Evolutionary conservation across 2,113 vertebrate genomes (phyloP), one percentile per base, ranked within the genome.

Genomic region (Redunca redunca): DNA sequence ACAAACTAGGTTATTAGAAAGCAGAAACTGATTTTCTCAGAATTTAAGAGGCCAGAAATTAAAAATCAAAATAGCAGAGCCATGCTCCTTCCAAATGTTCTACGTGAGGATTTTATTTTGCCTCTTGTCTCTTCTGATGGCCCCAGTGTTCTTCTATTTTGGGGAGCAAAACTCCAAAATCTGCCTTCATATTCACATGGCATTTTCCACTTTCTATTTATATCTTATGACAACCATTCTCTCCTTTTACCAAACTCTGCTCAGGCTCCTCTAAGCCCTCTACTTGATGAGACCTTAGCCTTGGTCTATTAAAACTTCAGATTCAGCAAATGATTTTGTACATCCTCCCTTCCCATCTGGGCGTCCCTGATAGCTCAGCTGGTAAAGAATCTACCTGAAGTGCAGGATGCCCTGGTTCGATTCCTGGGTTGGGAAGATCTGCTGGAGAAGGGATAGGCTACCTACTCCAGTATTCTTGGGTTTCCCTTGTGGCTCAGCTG

Each of bases 321-420:
- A n/a, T 7, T 85, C 40, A 81, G 36, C 25, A 62, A 53, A 57
- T 57, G 28, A 40, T 53, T 95, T 60, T 92, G 17, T 81, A 14
- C 11, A 16, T n/a, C 7, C 2, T 15, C 8, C 12, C 40, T 10
- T 58, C 3, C 4, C 67, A 74, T 23, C 67, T 74, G 67, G n/a
- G 36, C 36, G 12, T 74, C 10, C 67, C 21, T 74, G 19, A 74
- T 6, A 40, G 19, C 10, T 40, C n/a, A 40, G 19, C 23, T 74
- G 67, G 36, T 74, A 74, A 74, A 23, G n/a, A 40, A 40, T 40
- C n/a, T n/a, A 74, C 36, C 21, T 74, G n/a, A 74, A 74, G 40
- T 23, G 3, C 36, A 23, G 67, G n/a, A 74, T 36, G 21, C 19
- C n/a, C 67, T 36, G n/a, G 10, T 40, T 23, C 0, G 0, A 74